These are phyloP conservation scores for Lacerta viridis DNA, from an alignment of 2,797 vertebrate species.

Conservation along the genomic window DNA sequence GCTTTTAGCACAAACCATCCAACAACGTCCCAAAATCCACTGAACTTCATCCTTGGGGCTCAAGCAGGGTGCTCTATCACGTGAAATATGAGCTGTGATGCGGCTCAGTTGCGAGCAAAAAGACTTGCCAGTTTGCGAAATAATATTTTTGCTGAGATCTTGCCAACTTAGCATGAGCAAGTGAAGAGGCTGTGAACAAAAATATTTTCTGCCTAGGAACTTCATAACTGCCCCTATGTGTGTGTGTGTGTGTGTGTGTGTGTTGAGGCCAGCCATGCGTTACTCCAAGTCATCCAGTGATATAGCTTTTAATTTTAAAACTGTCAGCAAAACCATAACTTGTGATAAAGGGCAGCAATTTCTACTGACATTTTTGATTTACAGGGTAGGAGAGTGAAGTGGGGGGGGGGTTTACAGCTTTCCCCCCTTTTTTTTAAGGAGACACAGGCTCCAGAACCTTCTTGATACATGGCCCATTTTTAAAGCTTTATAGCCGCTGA, in stretches of 20 bases:
- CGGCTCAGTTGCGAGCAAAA: constrained; percentile 28
- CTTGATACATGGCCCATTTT: constrained; percentile 20
- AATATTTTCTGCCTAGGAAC: constrained; percentile 16
- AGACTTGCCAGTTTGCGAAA: constrained; percentile 29
- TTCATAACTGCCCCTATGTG: background rate
- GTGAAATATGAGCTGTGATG: constrained; percentile 18
- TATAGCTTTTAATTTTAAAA: constrained; percentile 56
- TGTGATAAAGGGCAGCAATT: constrained; percentile 34
- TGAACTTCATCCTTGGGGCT: constrained; percentile 29
- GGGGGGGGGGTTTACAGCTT: background rate
- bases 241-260: constrained; percentile 1
- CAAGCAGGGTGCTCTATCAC: constrained; percentile 31
- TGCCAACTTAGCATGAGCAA: constrained; percentile 1
- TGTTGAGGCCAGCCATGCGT: background rate
- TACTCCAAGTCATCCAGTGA: constrained; percentile 33
- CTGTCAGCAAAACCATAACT: constrained; percentile 16
- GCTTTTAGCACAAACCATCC: background rate
- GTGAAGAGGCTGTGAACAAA: constrained; percentile 11
- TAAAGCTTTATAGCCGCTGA: constrained; percentile 22
- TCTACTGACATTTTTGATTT: constrained; percentile 28
- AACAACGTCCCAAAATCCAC: constrained; percentile 35
- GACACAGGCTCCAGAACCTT: constrained; percentile 10
- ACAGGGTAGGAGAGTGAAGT: background rate
- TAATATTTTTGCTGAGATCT: constrained; percentile 17
- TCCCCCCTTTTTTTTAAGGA: background rate